Percentiles rank a stretch among this genome's conserved stretches.
Evolutionary conservation across 2,797 vertebrate species (phyloP).

Genomic region (Melanitta fusca): DNA sequence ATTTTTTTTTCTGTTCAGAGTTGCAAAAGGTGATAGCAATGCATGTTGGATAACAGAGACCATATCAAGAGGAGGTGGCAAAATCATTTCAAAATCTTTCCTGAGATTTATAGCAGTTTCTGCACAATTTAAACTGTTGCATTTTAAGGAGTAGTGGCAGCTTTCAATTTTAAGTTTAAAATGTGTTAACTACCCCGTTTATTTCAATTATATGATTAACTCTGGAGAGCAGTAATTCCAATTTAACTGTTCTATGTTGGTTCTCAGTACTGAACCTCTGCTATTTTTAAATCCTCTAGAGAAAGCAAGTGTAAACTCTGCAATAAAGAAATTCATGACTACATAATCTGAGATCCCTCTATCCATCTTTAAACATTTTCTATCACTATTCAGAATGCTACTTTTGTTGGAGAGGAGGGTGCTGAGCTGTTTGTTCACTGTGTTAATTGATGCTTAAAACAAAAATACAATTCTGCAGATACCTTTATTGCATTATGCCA

Average conservation of each 20-base stretch:
- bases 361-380: neutral
- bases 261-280: neutral
- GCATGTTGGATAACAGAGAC: neutral
- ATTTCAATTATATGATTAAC: neutral
- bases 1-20: neutral
- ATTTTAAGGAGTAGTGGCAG: neutral
- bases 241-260: neutral
- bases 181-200: neutral
- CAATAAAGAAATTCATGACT: neutral
- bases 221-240: neutral
- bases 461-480: constrained; percentile 61
- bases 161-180: neutral
- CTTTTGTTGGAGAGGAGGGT: neutral
- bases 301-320: neutral
- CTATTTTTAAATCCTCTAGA: neutral
- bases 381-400: neutral
- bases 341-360: neutral
- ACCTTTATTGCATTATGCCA: constrained; percentile 73
- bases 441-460: constrained; percentile 58
- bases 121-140: neutral
- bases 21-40: neutral
- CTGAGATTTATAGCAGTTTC: neutral
- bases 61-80: neutral
- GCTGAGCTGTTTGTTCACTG: constrained; percentile 6
- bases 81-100: neutral